phyloP scores from a whole-genome alignment of 2,797 vertebrate genomes.

The Rhadinocentrus ornatus region DNA sequence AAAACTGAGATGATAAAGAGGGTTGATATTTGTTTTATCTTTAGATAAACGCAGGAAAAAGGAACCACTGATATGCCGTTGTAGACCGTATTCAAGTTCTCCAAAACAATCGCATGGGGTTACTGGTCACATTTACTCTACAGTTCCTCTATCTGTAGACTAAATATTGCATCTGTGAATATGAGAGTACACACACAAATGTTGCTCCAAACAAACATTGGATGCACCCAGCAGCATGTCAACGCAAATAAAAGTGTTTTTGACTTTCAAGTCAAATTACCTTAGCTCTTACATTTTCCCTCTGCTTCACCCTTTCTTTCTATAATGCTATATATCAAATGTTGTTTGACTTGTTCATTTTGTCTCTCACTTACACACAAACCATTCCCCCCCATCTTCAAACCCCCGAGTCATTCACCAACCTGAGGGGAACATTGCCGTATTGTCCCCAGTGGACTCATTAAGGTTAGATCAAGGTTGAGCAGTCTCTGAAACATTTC shows the following conservation, averaged over 20 bases:
- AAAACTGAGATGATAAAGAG: not conserved
- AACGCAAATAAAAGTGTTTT: not conserved
- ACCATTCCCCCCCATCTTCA: conserved; percentile 23
- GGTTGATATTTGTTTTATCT: not conserved
- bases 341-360: not conserved
- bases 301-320: not conserved
- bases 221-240: not conserved
- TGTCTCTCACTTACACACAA: conserved; percentile 8
- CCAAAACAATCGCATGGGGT: not conserved
- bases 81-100: not conserved
- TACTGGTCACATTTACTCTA: not conserved
- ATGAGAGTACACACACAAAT: not conserved
- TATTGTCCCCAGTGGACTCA: conserved; percentile 53
- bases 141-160: not conserved
- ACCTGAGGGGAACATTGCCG: not conserved
- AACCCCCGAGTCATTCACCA: conserved; percentile 15
- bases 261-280: conserved; percentile 21
- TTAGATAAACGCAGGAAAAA: not conserved
- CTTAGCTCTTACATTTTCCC: conserved; percentile 7
- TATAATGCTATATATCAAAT: not conserved
- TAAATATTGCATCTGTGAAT: not conserved
- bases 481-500: conserved; percentile 42
- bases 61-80: not conserved
- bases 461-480: conserved; percentile 73
- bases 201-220: not conserved